Base-by-base conservation (phyloP, 2,888 invertebrate genomes). In the Hetaerina titia region DNA sequence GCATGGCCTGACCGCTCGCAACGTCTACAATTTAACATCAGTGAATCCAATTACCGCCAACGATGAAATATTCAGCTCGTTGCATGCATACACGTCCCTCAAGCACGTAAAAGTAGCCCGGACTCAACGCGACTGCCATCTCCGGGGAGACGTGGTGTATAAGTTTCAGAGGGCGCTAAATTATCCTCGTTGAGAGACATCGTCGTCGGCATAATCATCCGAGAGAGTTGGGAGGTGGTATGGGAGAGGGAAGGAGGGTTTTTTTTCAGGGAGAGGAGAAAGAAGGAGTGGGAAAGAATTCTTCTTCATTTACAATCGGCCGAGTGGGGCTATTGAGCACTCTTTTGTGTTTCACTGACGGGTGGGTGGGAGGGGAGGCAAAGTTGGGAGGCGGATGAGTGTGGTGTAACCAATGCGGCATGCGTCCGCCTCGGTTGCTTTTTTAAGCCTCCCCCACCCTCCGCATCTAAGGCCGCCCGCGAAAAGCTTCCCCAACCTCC, bases 31-130 rank as follows among this genome's bases (percentile, higher is more conserved):
- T 81, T 81, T 31, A 81, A 31, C 81, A 31, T 31, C 31, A 81
- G 81, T 31, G 81, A 81, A 81, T 31, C 31, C 81, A 81, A 81
- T 81, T 81, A 81, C 13, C 9, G 81, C 31, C 81, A 31, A 31
- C 25, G 81, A 81, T 81, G 81, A 81, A 31, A 81, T 81, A 81
- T 81, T 81, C 81, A 81, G 11, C 81, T 31, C 81, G 69, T 31
- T 11, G 81, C 31, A 45, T 15, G 25, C 81, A 81, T 22, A 9
- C 69, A n/a, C 8, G 69, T 15, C 81, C 81, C 81, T 81, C 7
- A 81, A 81, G 81, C 81, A 31, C 31, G 81, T 81, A 31, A 81
- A 81, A 81, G 81, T 31, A 81, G 81, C 31, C 31, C 13, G 25
- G 9, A 81, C 11, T 6, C 81, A 4, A 25, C 81, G 13, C 81